Evolutionary conservation across 2,113 vertebrate genomes (phyloP).

Genomic region (Candoia aspera): DNA sequence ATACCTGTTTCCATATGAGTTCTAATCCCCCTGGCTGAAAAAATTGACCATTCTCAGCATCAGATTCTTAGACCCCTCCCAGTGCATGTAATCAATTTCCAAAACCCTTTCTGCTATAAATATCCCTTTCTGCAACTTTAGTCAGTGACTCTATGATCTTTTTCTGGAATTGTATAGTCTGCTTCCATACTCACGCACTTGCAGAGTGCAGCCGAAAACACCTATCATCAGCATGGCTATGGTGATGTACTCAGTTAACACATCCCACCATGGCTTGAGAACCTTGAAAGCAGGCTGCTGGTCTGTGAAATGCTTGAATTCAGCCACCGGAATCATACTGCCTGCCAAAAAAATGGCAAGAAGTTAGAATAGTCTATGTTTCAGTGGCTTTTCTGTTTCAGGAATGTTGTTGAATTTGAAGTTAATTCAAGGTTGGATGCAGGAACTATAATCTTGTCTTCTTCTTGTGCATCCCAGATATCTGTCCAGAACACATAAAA

Average conservation of each 20-base stretch:
- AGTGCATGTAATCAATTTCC: not conserved
- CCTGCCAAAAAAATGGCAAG: slow-evolving; percentile 39
- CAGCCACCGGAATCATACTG: slow-evolving; percentile 87
- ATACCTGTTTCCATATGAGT: not conserved
- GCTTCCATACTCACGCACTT: slow-evolving; percentile 74
- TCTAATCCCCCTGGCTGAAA: not conserved
- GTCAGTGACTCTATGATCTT: no score
- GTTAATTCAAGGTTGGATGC: not conserved
- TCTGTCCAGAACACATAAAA: not conserved
- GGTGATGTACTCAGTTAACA: slow-evolving; percentile 87
- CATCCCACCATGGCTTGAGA: slow-evolving; percentile 94
- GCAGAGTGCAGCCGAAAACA: slow-evolving; percentile 89
- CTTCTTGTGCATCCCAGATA: not conserved
- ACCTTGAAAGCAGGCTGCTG: slow-evolving; percentile 82
- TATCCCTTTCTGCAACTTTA: not conserved
- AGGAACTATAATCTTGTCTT: not conserved
- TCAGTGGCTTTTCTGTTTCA: not conserved
- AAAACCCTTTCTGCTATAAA: not conserved
- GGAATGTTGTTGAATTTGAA: not conserved
- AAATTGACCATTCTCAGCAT: not conserved
- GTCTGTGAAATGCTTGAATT: slow-evolving; percentile 83
- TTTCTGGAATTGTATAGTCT: not conserved
- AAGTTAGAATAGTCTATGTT: not conserved
- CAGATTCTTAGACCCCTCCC: not conserved
- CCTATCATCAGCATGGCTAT: slow-evolving; percentile 91